Conservation (phyloP, 92 coral and sea anemone species). For the Anthopleura xanthogrammica region DNA sequence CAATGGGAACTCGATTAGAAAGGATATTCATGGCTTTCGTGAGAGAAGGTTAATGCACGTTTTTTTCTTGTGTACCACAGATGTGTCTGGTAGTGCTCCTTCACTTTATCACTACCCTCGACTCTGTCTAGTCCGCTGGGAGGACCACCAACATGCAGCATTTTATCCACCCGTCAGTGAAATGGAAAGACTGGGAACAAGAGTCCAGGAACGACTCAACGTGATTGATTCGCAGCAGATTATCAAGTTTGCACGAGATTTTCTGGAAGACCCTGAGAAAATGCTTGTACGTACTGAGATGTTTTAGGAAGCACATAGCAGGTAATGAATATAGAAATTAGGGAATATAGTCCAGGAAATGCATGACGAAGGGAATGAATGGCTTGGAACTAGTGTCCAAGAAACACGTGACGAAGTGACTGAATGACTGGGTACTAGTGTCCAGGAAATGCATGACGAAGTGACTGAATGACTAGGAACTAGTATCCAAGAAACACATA, state of each 20-base stretch:
- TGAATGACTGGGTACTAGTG: constrained; percentile 47
- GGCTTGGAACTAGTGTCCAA: constrained; percentile 30
- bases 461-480: constrained; percentile 55
- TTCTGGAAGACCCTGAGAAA: constrained; percentile 62
- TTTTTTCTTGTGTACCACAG: neutral
- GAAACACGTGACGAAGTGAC: neutral
- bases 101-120: constrained; percentile 90
- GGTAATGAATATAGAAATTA: neutral
- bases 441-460: neutral
- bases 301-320: constrained; percentile 44
- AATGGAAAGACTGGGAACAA: constrained; percentile 65
- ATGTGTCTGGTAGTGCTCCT: constrained; percentile 33
- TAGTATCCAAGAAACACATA: constrained; percentile 57
- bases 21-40: neutral
- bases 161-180: constrained; percentile 79
- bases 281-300: constrained; percentile 72
- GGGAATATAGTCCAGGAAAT: neutral
- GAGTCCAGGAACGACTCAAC: constrained; percentile 74
- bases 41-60: neutral
- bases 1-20: neutral
- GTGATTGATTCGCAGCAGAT: constrained; percentile 75
- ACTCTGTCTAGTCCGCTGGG: constrained; percentile 74
- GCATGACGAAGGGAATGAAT: constrained; percentile 17
- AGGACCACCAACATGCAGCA: constrained; percentile 94
- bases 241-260: constrained; percentile 70